These are phyloP conservation scores for Anas platyrhynchos DNA, from an alignment of 2,113 vertebrate genomes.

Conservation along the genomic window DNA sequence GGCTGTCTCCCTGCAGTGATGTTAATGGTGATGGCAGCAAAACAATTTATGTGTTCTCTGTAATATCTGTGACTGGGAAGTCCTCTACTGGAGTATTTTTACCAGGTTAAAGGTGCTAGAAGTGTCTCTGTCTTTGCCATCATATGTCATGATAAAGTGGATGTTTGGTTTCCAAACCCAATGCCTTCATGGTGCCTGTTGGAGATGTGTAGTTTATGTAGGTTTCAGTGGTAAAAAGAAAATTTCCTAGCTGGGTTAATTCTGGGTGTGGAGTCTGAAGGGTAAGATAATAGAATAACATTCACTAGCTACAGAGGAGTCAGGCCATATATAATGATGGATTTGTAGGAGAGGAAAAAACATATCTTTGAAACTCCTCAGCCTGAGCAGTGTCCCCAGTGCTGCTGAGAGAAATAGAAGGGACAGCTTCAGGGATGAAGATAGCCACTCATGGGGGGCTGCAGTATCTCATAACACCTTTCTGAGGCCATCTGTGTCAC, in stretches of 20 bases:
- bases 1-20: background rate
- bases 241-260: background rate
- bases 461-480: rapidly evolving
- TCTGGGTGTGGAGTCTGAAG: background rate
- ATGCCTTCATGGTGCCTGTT: background rate
- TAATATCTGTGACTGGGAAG: background rate
- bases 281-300: background rate
- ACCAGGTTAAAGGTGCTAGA: background rate
- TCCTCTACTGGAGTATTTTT: background rate
- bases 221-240: background rate
- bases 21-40: background rate
- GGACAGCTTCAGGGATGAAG: background rate
- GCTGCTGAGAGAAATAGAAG: rapidly evolving
- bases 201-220: background rate
- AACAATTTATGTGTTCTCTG: background rate
- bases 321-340: background rate
- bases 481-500: background rate
- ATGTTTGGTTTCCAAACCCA: background rate
- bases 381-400: background rate
- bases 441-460: rapidly evolving
- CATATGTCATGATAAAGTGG: background rate
- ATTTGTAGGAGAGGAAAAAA: background rate
- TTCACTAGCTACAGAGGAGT: background rate
- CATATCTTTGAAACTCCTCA: background rate
- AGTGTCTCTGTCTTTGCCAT: background rate